Base-by-base conservation (phyloP, 1,140 invertebrate species). In the Orussus abietinus region DNA sequence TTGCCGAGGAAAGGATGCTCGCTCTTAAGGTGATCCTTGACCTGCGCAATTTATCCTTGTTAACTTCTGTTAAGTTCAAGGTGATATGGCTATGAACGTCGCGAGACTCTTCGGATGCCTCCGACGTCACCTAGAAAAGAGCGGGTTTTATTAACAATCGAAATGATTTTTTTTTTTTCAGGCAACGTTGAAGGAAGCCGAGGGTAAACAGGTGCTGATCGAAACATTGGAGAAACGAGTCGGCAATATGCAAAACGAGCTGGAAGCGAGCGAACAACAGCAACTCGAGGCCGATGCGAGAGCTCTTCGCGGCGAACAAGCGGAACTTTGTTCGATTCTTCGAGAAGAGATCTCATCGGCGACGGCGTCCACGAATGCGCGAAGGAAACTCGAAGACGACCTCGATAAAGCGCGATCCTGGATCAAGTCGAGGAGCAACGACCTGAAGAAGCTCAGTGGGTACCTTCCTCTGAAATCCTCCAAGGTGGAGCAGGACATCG, bases 201-300 rank as follows among this genome's bases (percentile, higher is more conserved):
- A 92, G 57, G 82, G 82, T 4, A 92, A 92, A 64, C 83, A 87
- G 55, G 80, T 88, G 2, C 74, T 90, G 4, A 81, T 91, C 25
- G 86, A 91, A 47, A 86, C 85, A 3, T 66, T 94, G 5, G 83
- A 87, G 49, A 89, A 89, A 62, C 84, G 90, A 31, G 80, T 93
- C 3, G 80, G 83, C 28, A 86, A 86, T 37, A 85, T 96, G 73
- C 80, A 86, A 55, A 80, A 84, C 45, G 91, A 95, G 64, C 62
- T 95, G n/a, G 90, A 94, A 61, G 78, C 80, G 38, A 77, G 78
- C 12, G 87, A 90, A 59, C 82, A 86, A 43, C 79, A 80, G 43
- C 79, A 86, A 61, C 56, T 90, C 28, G 84, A 88, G 60, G 75
- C 77, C 0, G 77, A 81, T 11, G 68, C 86, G 37, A 77, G 75